Conservation (phyloP, 2,797 vertebrate species). For the Etheostoma nigrum region DNA sequence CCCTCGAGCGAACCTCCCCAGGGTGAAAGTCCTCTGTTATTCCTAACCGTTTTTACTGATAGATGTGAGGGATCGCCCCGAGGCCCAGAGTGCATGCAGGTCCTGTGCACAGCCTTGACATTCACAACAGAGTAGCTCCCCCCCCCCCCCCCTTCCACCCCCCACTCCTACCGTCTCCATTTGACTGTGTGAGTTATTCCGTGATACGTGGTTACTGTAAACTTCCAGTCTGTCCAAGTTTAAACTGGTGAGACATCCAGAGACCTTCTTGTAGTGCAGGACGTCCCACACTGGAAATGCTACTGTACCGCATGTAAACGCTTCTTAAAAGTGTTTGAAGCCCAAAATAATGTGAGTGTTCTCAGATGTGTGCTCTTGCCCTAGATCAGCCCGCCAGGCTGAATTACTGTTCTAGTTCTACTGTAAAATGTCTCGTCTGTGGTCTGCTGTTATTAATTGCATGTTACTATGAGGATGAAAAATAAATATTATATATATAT, state of each 20-base stretch:
- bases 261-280: constrained; percentile 57
- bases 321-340: constrained; percentile 68
- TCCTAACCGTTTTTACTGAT: constrained; percentile 39
- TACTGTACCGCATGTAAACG: constrained; percentile 74
- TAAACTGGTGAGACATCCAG: constrained; percentile 63
- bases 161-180: constrained; percentile 37
- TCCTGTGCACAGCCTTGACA: constrained; percentile 73
- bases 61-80: constrained; percentile 26
- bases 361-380: constrained; percentile 69
- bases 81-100: constrained; percentile 78
- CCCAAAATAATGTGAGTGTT: constrained; percentile 79
- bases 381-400: constrained; percentile 62
- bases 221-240: constrained; percentile 77
- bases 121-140: constrained; percentile 36
- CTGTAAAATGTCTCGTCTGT: constrained; percentile 83
- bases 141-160: neutral
- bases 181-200: constrained; percentile 71
- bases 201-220: constrained; percentile 77
- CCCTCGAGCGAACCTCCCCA: constrained; percentile 1
- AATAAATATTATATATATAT: constrained; percentile 83
- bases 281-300: constrained; percentile 45
- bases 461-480: constrained; percentile 80
- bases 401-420: constrained; percentile 83
- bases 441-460: constrained; percentile 85
- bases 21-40: constrained; percentile 32